These are phyloP conservation scores for Psittacula cyanocephala DNA, from an alignment of 2,113 vertebrate species.

Conservation along the genomic window DNA sequence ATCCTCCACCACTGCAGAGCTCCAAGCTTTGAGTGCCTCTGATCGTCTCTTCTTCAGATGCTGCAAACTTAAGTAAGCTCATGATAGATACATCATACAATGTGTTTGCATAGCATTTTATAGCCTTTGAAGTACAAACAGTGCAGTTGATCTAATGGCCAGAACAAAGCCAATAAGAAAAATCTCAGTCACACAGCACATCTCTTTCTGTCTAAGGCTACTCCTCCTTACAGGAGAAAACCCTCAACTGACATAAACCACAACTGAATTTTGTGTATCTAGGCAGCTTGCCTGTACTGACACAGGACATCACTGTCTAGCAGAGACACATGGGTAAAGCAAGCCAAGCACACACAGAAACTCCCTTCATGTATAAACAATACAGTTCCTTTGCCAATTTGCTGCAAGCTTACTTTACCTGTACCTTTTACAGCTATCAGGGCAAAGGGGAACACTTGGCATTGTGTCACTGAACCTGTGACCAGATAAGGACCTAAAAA, in stretches of 20 bases:
- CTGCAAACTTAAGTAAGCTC: neutral
- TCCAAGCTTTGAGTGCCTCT: neutral
- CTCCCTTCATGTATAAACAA: neutral
- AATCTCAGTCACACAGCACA: neutral
- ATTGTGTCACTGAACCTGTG: neutral
- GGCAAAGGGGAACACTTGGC: neutral
- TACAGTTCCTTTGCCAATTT: neutral
- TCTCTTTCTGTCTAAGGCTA: neutral
- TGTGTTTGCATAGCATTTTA: rapidly evolving
- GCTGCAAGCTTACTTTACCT: neutral
- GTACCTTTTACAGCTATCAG: neutral
- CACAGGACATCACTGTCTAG: neutral
- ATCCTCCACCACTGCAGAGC: neutral
- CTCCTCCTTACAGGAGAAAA: neutral
- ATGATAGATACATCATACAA: too few species aligned
- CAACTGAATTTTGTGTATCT: neutral
- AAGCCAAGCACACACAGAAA: neutral
- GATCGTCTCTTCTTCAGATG: neutral
- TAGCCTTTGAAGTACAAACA: neutral
- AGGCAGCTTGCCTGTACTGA: neutral
- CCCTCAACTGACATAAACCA: neutral
- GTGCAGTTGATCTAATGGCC: neutral
- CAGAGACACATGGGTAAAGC: neutral
- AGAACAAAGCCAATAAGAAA: neutral
- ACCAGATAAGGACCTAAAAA: neutral